Evolutionary conservation across 2,888 invertebrate species (phyloP).

Genomic region (Cinara cedri): DNA sequence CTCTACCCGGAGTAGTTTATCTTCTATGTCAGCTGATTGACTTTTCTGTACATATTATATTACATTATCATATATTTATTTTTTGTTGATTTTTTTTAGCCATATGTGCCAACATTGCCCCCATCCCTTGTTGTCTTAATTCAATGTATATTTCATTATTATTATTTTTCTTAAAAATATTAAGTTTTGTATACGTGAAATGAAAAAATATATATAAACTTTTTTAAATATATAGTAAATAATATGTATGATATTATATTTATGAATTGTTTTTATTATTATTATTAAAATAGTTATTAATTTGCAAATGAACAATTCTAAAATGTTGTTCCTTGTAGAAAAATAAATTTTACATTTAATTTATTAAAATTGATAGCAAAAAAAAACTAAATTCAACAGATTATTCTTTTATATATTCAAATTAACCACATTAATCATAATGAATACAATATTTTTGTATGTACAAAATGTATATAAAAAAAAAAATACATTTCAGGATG

Average conservation of each 20-base stretch:
- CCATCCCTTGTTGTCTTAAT: slow-evolving; percentile 36
- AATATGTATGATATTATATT: slow-evolving; percentile 29
- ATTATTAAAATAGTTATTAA: slow-evolving; percentile 28
- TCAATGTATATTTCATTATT: slow-evolving; percentile 48
- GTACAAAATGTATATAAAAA: slow-evolving; percentile 38
- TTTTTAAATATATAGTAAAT: slow-evolving; percentile 19
- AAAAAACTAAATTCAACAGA: slow-evolving; percentile 19
- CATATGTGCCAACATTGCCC: slow-evolving; percentile 54
- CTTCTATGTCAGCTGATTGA: slow-evolving; percentile 69
- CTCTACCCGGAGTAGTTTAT: slow-evolving; percentile 69
- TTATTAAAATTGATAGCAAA: slow-evolving; percentile 43
- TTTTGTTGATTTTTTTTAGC: slow-evolving; percentile 54
- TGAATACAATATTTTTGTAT: slow-evolving; percentile 27
- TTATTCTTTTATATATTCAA: slow-evolving; percentile 21
- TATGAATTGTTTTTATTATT: slow-evolving; percentile 44
- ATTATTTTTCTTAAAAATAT: slow-evolving; percentile 48
- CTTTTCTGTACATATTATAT: slow-evolving; percentile 36
- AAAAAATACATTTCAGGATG: slow-evolving; percentile 28
- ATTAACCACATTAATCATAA: slow-evolving; percentile 13
- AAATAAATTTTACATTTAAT: slow-evolving; percentile 35
- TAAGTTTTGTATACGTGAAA: slow-evolving; percentile 40
- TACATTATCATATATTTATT: slow-evolving; percentile 54
- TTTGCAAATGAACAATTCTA: slow-evolving; percentile 27
- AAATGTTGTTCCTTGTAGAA: slow-evolving; percentile 43
- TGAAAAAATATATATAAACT: slow-evolving; percentile 11